Evolutionary conservation across 2,888 invertebrate genomes (phyloP), one percentile per base, ranked within the genome.

Genomic region (Cerastoderma edule): DNA sequence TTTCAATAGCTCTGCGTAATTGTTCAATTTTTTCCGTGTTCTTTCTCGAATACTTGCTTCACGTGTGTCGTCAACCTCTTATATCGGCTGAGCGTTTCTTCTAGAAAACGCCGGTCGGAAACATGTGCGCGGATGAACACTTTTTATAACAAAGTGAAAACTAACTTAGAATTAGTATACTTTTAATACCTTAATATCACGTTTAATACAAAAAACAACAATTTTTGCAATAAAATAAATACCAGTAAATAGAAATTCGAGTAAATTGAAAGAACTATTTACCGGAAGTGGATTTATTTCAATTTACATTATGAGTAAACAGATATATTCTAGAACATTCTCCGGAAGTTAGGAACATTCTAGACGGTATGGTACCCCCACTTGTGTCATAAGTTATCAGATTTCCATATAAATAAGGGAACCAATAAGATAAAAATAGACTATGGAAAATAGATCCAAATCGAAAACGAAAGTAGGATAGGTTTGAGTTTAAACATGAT

Each of bases 291-390:
- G 54, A 33, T 24, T 50, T 60, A 50, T 46, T 46, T 35, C 27
- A 27, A 56, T 28, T 22, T 65, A 46, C 13, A 27, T 22, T 32
- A 8, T 2, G 24, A 5, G 78, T 69, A 60, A 70, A 30, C 46
- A 28, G 73, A 72, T 76, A 60, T 67, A n/a, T 78, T 85, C 85
- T 60, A 46, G 85, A 84, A 82, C 60, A 57, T 82, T 85, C 84
- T 60, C 10, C 73, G 83, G 85, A 84, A 73, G 68, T 86, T 60
- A 67, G 66, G 84, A 83, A 84, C 54, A 46, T 83, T 83, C 84
- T 72, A 30, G 73, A 60, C 5, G 3, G 1, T 60, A 0, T 60
- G 60, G 60, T 60, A 32, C 22, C 33, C n/a, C 60, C 22, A 16
- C 6, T 0, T 5, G 10, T 39, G 22, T 4, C 5, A 50, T 4